phyloP scores from a whole-genome alignment of 2,888 invertebrate species.

The Orthonychiurus folsomi region DNA sequence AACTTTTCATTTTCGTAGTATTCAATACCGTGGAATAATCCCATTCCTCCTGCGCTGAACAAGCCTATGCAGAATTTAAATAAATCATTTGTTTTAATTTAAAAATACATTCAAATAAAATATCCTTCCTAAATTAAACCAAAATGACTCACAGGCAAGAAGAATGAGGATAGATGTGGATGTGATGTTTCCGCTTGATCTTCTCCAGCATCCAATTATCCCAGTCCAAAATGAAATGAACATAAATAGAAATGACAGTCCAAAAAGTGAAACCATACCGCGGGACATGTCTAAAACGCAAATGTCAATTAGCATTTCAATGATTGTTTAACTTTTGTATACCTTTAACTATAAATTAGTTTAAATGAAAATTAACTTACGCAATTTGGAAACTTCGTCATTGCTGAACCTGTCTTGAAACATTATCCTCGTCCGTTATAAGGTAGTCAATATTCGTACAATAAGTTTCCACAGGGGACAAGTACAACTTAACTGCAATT shows the following conservation, averaged over 20 bases:
- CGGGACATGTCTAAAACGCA: slow-evolving; percentile 71
- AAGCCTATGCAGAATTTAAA: slow-evolving; percentile 55
- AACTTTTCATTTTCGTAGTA: slow-evolving; percentile 91
- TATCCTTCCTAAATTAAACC: neutral
- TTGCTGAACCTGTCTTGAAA: slow-evolving; percentile 62
- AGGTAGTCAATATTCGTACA: slow-evolving; percentile 92
- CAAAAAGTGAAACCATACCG: slow-evolving; percentile 85
- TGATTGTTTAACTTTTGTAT: neutral
- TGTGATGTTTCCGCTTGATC: slow-evolving; percentile 86
- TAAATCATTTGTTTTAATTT: slow-evolving; percentile 4
- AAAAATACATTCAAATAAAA: slow-evolving; percentile 6
- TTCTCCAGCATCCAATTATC: slow-evolving; percentile 91
- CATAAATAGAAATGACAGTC: slow-evolving; percentile 80
- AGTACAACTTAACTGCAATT: slow-evolving; percentile 47
- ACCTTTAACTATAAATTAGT: too few species aligned
- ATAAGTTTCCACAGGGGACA: slow-evolving; percentile 87
- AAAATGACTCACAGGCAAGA: slow-evolving; percentile 61
- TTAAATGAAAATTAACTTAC: slow-evolving; percentile 53
- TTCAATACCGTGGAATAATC: slow-evolving; percentile 90
- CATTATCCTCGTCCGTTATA: slow-evolving; percentile 78
- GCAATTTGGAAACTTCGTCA: slow-evolving; percentile 65
- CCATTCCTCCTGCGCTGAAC: slow-evolving; percentile 87
- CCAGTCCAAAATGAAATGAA: slow-evolving; percentile 94
- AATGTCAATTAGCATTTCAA: slow-evolving; percentile 20
- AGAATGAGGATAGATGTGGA: slow-evolving; percentile 85